Evolutionary conservation across 2,888 invertebrate species (phyloP), one percentile per base, ranked within the genome.

Genomic region (Drosophila austrosaltans): DNA sequence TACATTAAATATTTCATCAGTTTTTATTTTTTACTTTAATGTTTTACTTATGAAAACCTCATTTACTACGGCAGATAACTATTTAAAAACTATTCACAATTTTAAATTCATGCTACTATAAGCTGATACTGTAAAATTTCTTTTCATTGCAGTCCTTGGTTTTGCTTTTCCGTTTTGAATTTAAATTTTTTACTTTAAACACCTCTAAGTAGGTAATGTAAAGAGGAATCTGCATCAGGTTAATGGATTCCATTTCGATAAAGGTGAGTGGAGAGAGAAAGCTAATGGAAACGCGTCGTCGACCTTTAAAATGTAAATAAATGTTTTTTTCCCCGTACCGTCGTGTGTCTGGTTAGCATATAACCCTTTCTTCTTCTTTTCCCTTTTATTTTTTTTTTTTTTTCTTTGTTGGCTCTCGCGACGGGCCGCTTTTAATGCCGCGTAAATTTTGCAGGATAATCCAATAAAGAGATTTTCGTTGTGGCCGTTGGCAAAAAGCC

Each of bases 401-500:
- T 48, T 48, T 25, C 22, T 25, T 12, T 12, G 48, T 16, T 48
- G 57, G 44, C 20, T 83, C 61, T 53, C 48, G 58, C 54, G 67
- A 61, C 72, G 65, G 81, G 77, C 77, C 78, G 77, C 82, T 85
- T 85, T 85, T 85, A 87, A 85, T 85, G 87, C 83, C 83, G 82
- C 86, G 88, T 85, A 85, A 85, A 85, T 85, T 87, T 83, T 86
- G 85, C 83, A 83, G 86, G 86, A 87, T 85, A 85, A 85, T 86
- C 85, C 87, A 85, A 85, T 85, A 87, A 87, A 87, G 88, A 83
- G 88, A 85, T 85, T 87, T 85, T 81, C 79, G 67, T 75, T 84
- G 87, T 77, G 87, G 82, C 80, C 71, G 72, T 72, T 76, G 78
- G 66, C 66, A 70, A 72, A 75, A 60, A 74, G 68, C 58, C 59